phyloP scores from a whole-genome alignment of 2,797 vertebrate genomes.

The Lophius americanus region DNA sequence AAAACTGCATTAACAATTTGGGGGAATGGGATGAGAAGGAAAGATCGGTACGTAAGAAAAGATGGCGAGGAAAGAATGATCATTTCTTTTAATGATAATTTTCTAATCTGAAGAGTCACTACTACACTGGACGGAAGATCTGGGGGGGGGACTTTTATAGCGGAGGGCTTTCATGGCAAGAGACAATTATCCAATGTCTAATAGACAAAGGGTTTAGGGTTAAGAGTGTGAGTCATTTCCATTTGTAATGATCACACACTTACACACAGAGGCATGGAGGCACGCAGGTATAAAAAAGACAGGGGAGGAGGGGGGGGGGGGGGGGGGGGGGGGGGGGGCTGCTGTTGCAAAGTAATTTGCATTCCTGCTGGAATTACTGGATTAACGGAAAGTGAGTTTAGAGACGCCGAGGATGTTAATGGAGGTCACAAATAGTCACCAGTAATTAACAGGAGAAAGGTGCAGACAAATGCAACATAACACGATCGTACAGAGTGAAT shows the following conservation, averaged over 20 bases:
- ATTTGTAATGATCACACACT: conserved; percentile 73
- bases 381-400: conserved; percentile 69
- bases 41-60: conserved; percentile 38
- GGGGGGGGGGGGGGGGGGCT: conserved; percentile 40
- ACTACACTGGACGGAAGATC: conserved; percentile 55
- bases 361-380: conserved; percentile 73
- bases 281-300: conserved; percentile 17
- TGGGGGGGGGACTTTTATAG: conserved; percentile 60
- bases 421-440: conserved; percentile 77
- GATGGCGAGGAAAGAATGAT: conserved; percentile 24
- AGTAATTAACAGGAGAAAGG: conserved; percentile 71
- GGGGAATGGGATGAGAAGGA: conserved; percentile 36
- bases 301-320: conserved; percentile 34
- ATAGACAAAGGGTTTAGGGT: conserved; percentile 74
- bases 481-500: conserved; percentile 37
- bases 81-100: conserved; percentile 26
- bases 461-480: not conserved
- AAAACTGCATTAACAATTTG: conserved; percentile 43
- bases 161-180: conserved; percentile 56
- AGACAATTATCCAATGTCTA: conserved; percentile 77
- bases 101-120: conserved; percentile 63
- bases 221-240: conserved; percentile 72
- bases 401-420: conserved; percentile 75
- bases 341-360: conserved; percentile 76
- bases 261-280: conserved; percentile 27